These are phyloP conservation scores for Epsilonema sp. DNA, from an alignment of 2,888 invertebrate species.

Conservation along the genomic window DNA sequence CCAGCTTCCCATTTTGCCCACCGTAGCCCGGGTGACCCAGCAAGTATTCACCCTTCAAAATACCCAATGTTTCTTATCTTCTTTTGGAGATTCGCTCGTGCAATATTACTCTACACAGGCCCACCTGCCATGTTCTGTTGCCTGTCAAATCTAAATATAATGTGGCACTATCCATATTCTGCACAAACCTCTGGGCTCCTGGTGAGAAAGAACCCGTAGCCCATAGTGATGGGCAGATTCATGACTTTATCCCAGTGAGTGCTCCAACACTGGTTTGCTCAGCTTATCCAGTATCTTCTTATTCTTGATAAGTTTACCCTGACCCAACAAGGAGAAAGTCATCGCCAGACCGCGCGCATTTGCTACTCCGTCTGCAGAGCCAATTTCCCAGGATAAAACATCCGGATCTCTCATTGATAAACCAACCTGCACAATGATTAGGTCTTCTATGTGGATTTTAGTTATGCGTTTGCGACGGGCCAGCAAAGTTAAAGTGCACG, in stretches of 20 bases:
- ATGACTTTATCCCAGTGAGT: conserved; percentile 13
- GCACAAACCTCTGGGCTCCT: too few species aligned
- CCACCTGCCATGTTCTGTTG: too few species aligned
- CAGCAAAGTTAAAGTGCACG: not conserved
- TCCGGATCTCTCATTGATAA: conserved; percentile 19
- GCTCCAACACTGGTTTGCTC: conserved; percentile 9
- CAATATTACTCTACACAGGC: too few species aligned
- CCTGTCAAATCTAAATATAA: too few species aligned
- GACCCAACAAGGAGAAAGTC: not conserved
- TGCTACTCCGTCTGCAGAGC: not conserved
- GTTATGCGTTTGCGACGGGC: conserved; percentile 7
- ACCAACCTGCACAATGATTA: too few species aligned
- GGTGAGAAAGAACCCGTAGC: conserved; percentile 14
- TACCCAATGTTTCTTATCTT: too few species aligned
- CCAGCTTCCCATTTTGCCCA: conserved; percentile 31
- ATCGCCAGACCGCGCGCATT: not conserved
- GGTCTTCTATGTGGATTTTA: conserved; percentile 25
- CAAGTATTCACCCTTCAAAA: not conserved
- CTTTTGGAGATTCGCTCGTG: too few species aligned
- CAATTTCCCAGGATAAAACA: too few species aligned
- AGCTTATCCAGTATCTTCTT: conserved; percentile 9
- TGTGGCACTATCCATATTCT: too few species aligned
- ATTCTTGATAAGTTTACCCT: not conserved
- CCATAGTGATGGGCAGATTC: conserved; percentile 13
- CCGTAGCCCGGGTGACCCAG: conserved; percentile 33